These are phyloP conservation scores for Brenthis daphne DNA, from an alignment of 2,888 invertebrate genomes.

Conservation along the genomic window DNA sequence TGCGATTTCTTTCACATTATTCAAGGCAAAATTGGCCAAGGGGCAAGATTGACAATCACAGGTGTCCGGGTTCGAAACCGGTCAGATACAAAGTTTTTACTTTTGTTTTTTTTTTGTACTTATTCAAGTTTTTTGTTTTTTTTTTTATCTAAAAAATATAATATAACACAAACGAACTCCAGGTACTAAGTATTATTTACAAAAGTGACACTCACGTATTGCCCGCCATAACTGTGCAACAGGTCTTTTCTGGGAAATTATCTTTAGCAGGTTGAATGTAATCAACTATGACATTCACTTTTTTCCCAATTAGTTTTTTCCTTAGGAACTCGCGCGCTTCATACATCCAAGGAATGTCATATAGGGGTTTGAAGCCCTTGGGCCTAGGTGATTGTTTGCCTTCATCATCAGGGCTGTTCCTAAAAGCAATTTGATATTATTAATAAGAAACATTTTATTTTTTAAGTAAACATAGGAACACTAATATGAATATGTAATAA, in stretches of 20 bases:
- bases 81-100: no score
- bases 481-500: background rate
- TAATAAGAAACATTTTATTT: background rate
- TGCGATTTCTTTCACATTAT: no score
- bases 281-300: conserved; percentile 95
- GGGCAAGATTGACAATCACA: no score
- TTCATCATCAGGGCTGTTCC: conserved; percentile 83
- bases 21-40: no score
- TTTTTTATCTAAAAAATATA: no score
- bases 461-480: background rate
- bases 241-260: conserved; percentile 96
- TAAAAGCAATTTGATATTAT: conserved; percentile 38
- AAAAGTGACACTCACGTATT: conserved; percentile 59
- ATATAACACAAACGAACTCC: no score
- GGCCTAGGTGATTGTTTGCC: conserved; percentile 85
- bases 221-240: conserved; percentile 94
- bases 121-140: no score
- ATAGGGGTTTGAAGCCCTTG: conserved; percentile 92
- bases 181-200: background rate
- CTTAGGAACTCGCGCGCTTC: conserved; percentile 98
- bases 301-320: conserved; percentile 97
- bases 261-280: conserved; percentile 98
- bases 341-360: conserved; percentile 99
- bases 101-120: no score
- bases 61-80: no score